Percentiles rank a stretch among this genome's conserved stretches.
These are phyloP conservation scores for Anastatus disparis DNA, from an alignment of 1,140 invertebrate genomes.

Conservation along the genomic window DNA sequence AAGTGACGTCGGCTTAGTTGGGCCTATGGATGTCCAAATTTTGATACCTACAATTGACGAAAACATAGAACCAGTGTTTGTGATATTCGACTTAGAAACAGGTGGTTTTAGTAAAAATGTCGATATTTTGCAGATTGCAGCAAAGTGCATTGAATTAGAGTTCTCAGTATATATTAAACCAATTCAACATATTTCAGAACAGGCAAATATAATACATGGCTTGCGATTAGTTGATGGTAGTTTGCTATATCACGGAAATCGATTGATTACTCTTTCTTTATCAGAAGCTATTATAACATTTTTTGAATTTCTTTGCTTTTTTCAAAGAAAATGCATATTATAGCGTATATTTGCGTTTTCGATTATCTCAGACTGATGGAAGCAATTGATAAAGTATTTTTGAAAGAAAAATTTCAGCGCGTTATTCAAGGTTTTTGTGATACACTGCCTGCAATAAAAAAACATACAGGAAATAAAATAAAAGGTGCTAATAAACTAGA, in stretches of 20 bases:
- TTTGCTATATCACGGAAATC: conserved; percentile 8
- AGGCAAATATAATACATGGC: conserved; percentile 22
- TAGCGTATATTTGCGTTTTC: conserved; percentile 38
- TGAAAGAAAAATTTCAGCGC: no score
- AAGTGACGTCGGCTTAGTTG: conserved; percentile 14
- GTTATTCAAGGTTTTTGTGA: no score
- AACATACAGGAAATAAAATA: no score
- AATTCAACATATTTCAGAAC: conserved; percentile 26
- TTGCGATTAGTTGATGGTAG: conserved; percentile 12
- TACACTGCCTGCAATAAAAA: no score
- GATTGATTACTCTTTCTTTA: not conserved
- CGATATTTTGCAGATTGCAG: conserved; percentile 41
- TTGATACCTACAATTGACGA: not conserved
- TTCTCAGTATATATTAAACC: conserved; percentile 38
- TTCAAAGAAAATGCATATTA: conserved; percentile 37
- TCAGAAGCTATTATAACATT: conserved; percentile 19
- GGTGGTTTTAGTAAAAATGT: conserved; percentile 15
- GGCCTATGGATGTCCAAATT: not conserved
- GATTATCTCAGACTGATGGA: conserved; percentile 35
- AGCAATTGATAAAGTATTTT: conserved; percentile 27
- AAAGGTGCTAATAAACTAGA: no score
- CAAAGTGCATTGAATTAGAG: conserved; percentile 19
- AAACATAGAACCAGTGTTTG: conserved; percentile 4
- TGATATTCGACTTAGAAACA: conserved; percentile 38
- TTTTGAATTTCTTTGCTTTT: conserved; percentile 33